Base-by-base conservation (phyloP, 2,113 vertebrate species). In the Craseonycteris thonglongyai region DNA sequence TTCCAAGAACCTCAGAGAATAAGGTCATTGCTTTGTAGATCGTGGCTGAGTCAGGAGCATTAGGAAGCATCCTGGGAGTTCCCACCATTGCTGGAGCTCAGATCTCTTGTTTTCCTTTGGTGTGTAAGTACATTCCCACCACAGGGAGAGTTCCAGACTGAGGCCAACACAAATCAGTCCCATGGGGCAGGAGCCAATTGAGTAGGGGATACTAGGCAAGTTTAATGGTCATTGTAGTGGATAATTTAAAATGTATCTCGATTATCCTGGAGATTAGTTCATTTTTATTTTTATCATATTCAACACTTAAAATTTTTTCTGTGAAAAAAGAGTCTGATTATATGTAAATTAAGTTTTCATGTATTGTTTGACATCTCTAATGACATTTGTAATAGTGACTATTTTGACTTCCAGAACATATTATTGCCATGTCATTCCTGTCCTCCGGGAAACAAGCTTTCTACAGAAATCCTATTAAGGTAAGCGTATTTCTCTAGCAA, bases 401-500 rank as follows among this genome's bases (percentile, higher is more conserved):
- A 3, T 85, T 92, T 97, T 97, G 94, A 28, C 56, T 91, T 96
- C 88, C 95, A 99, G 99, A 99, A 47, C 98, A 98, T 28, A 98
- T 99, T 95, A 99, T 99, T 95, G 99, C 99, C 51, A 99, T 99
- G 99, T 99, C 99, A 5, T 99, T 99, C 94, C 99, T 99, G 19
- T 99, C 99, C 71, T 99, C 99, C 96, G 99, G 99, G 95, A 99
- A 98, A 88, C 99, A 99, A 82, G 99, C 99, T n/a, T 99, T 99
- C 96, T 99, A 99, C 42, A 99, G 99, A 95, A 99, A 99, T 97
- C 99, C 99, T 14, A 99, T 99, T 94, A 87, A 95, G 98, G 99
- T 99, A 98, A 98, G 98, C 0, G 19, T 54, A 54, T 28, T 85
- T 22, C 42, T 35, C 21, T 83, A 84, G 84, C 7, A 56, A 65